Percentiles rank a stretch among this genome's conserved stretches.
Conservation (phyloP, 2,888 invertebrate species). For the Tetragonula carbonaria region DNA sequence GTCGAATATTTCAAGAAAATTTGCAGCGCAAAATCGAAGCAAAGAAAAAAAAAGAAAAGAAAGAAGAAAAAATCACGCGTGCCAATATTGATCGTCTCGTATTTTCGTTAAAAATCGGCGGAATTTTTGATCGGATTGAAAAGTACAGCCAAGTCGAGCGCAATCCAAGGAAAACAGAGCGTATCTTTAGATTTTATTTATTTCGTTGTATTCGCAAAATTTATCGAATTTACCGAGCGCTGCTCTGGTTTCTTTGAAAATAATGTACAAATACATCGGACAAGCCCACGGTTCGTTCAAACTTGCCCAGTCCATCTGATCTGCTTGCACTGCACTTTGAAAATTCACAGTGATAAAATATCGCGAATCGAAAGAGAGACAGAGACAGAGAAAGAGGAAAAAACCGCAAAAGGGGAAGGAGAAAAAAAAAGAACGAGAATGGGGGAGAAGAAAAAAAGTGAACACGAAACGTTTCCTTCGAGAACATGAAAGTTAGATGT, state of each 20-base stretch:
- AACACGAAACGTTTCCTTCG: constrained; percentile 18
- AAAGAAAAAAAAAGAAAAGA: background rate
- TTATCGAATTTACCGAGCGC: background rate
- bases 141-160: background rate
- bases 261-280: background rate
- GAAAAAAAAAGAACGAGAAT: background rate
- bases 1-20: background rate
- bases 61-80: background rate
- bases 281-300: background rate
- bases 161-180: background rate
- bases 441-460: no score
- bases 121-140: background rate
- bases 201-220: background rate
- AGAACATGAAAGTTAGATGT: constrained; percentile 50
- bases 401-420: background rate
- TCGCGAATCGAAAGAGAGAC: background rate
- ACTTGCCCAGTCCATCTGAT: background rate
- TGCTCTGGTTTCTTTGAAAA: background rate
- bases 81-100: background rate
- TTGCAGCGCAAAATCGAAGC: background rate
- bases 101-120: background rate
- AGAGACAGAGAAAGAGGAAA: background rate
- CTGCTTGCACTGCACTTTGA: background rate
- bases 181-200: background rate
- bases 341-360: constrained; percentile 2